Base-by-base conservation (phyloP, 2,113 vertebrate species). In the Carettochelys insculpta region DNA sequence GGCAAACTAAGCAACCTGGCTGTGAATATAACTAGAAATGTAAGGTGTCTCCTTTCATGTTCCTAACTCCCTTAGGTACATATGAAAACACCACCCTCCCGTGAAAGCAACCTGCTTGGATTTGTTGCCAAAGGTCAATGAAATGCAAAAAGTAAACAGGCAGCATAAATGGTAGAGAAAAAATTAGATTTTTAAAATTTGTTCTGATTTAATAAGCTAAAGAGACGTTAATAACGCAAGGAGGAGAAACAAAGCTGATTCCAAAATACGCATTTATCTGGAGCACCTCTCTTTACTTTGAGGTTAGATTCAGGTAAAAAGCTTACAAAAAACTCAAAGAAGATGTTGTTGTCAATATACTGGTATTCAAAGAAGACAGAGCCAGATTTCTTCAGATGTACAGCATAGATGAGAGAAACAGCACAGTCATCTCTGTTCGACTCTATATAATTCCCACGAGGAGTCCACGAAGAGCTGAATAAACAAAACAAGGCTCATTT, bases 321-420 rank as follows among this genome's bases (percentile, higher is more conserved):
- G 10, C 99, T 99, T 98, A 99, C 99, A 97, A 99, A 99, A 96
- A 99, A 99, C 95, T 99, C 99, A 95, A 99, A 99, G 96, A 99
- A 98, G 97, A 99, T 98, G 97, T 98, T 99, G 97, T 98, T 99
- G 97, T 99, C 99, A 92, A 98, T 98, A 84, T 99, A 99, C 92
- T 99, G 99, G 96, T 99, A 99, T 80, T 99, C 99, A 25, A 99
- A 99, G 94, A 98, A 98, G 97, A 99, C 98, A 10, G 98, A 99
- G 80, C 99, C 99, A 0, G 98, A 98, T 92, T 99, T 99, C 98
- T 99, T 99, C 92, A 99, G 98, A 93, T 99, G 99, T 71, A 99
- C 99, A 1, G 99, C 98, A 0, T 99, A 99, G 96, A 99, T 99
- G 93, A 99, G 98, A 29, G 99, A 99, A n/a, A 99, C 99, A 0